Evolutionary conservation across 2,113 vertebrate genomes (phyloP).

Genomic region (Gallinago media): DNA sequence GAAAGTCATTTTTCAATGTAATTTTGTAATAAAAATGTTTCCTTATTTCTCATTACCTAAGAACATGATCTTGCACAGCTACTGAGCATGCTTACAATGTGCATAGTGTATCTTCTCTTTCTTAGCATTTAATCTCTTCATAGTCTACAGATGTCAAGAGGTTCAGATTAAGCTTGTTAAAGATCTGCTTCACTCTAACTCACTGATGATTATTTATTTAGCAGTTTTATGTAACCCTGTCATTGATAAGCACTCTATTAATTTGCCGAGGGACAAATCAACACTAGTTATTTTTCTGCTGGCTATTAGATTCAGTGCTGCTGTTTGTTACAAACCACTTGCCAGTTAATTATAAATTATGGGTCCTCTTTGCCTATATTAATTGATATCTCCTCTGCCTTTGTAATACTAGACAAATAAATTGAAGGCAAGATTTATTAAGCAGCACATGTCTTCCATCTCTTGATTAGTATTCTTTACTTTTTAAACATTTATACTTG

Average conservation of each 20-base stretch:
- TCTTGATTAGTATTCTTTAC: slow-evolving; percentile 83
- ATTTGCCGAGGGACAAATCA: slow-evolving; percentile 97
- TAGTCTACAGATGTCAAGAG: slow-evolving; percentile 88
- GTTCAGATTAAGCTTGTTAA: slow-evolving; percentile 97
- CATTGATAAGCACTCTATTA: slow-evolving; percentile 97
- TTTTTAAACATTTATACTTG: slow-evolving; percentile 82
- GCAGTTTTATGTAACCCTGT: slow-evolving; percentile 97
- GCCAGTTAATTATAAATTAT: slow-evolving; percentile 99
- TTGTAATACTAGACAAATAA: slow-evolving; percentile 90
- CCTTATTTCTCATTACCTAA: slow-evolving; percentile 75
- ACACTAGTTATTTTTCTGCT: slow-evolving; percentile 90
- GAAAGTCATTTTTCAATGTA: slow-evolving; percentile 79
- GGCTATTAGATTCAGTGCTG: slow-evolving; percentile 91
- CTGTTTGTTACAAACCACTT: slow-evolving; percentile 94
- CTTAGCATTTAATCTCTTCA: slow-evolving; percentile 85
- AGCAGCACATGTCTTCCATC: slow-evolving; percentile 77
- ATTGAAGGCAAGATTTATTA: slow-evolving; percentile 95
- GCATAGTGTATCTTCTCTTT: slow-evolving; percentile 67
- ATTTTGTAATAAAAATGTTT: slow-evolving; percentile 79
- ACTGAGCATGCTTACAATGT: slow-evolving; percentile 65
- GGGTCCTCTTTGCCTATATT: slow-evolving; percentile 92
- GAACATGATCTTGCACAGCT: slow-evolving; percentile 63
- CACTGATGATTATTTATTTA: slow-evolving; percentile 99
- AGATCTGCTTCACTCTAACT: slow-evolving; percentile 95
- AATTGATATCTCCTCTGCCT: slow-evolving; percentile 94